Evolutionary conservation across 2,113 vertebrate genomes (phyloP).

Genomic region (Alligator mississippiensis): DNA sequence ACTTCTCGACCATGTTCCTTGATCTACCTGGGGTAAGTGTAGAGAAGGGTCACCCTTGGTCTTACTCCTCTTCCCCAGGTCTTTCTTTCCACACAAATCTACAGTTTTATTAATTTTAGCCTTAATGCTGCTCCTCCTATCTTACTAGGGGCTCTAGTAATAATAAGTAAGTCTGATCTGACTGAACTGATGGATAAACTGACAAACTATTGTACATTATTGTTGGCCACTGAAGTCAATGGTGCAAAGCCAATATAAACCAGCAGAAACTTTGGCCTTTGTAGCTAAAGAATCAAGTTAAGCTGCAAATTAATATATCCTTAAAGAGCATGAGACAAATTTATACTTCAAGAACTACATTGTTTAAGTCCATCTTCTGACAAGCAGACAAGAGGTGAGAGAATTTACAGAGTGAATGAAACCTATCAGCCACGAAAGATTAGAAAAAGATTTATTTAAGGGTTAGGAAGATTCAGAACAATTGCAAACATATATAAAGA

Average conservation of each 20-base stretch:
- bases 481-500: background rate
- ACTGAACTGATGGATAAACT: background rate
- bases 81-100: background rate
- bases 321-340: background rate
- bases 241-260: constrained; percentile 27
- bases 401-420: background rate
- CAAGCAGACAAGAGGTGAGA: background rate
- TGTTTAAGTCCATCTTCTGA: background rate
- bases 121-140: background rate
- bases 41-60: too few species aligned
- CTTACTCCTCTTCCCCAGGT: too few species aligned
- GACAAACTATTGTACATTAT: background rate
- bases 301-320: background rate
- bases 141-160: background rate
- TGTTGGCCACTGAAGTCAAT: constrained; percentile 7
- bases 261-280: background rate
- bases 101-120: background rate
- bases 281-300: constrained; percentile 9
- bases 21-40: too few species aligned
- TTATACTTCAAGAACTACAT: background rate
- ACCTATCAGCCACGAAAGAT: background rate
- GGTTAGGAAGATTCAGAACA: background rate
- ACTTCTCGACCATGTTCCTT: too few species aligned
- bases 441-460: background rate
- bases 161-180: constrained; percentile 10